phyloP scores from a whole-genome alignment of 2,797 vertebrate species.

The Lepus townsendii region DNA sequence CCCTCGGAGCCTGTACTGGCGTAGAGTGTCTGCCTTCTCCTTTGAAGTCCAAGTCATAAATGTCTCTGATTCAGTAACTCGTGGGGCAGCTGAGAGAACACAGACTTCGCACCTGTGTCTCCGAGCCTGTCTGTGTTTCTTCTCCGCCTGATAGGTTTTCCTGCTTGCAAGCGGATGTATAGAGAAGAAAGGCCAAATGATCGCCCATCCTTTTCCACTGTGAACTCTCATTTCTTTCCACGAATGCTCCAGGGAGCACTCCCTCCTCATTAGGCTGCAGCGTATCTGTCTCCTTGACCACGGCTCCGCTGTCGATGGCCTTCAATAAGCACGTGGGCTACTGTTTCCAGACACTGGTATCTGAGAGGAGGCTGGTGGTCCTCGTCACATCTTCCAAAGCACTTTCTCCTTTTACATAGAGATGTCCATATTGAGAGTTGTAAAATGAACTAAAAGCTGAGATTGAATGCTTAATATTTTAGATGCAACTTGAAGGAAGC shows the following conservation, averaged over 20 bases:
- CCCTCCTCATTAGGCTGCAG: background rate
- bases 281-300: background rate
- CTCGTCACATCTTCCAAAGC: conserved; percentile 57
- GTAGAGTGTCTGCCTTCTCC: conserved; percentile 2
- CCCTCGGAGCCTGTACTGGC: conserved; percentile 7
- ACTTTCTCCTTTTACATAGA: conserved; percentile 17
- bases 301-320: background rate
- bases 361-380: conserved; percentile 11
- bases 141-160: conserved; percentile 50
- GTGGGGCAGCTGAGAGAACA: conserved; percentile 56
- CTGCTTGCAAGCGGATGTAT: conserved; percentile 29
- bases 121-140: conserved; percentile 15
- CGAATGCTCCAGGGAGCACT: background rate
- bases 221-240: conserved; percentile 20
- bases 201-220: conserved; percentile 15
- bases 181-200: conserved; percentile 18
- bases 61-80: conserved; percentile 43
- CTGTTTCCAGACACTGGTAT: background rate
- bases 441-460: conserved; percentile 34
- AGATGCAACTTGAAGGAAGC: conserved; percentile 55
- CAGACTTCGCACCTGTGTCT: conserved; percentile 50
- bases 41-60: conserved; percentile 31
- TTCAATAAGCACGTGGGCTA: background rate
- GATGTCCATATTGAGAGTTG: conserved; percentile 30
- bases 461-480: conserved; percentile 45